A percentile compares a stretch with the other conserved stretches of the same genome.
phyloP scores from a whole-genome alignment of 1,140 invertebrate species.

The Bombyx mandarina region DNA sequence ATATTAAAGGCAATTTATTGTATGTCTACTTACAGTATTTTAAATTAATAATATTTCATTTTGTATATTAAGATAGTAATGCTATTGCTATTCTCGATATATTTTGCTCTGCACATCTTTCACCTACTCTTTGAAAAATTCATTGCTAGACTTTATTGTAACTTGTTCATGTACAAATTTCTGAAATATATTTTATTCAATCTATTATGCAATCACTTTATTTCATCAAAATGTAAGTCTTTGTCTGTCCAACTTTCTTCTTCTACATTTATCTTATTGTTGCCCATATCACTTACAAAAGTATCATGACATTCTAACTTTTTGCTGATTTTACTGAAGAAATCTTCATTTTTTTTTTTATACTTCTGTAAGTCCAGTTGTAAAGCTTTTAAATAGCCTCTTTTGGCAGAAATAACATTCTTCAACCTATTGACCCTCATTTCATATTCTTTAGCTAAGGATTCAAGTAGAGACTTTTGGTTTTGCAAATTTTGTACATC shows the following conservation, averaged over 20 bases:
- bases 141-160: constrained; percentile 53
- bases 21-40: constrained; percentile 2
- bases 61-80: neutral
- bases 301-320: constrained; percentile 41
- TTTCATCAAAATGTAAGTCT: constrained; percentile 23
- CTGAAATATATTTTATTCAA: constrained; percentile 69
- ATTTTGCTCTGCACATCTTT: constrained; percentile 14
- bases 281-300: constrained; percentile 24
- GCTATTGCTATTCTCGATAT: constrained; percentile 10
- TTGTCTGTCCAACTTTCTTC: constrained; percentile 32
- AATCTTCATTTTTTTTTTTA: constrained; percentile 54
- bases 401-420: constrained; percentile 46
- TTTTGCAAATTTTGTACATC: constrained; percentile 52
- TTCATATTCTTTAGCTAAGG: constrained; percentile 56
- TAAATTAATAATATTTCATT: constrained; percentile 1
- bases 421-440: constrained; percentile 50
- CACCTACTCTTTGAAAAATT: constrained; percentile 18
- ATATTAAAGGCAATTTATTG: neutral
- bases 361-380: constrained; percentile 61
- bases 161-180: constrained; percentile 66
- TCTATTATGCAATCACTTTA: constrained; percentile 15
- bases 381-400: constrained; percentile 53
- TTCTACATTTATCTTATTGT: constrained; percentile 28
- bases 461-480: constrained; percentile 49
- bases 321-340: constrained; percentile 37